Evolutionary conservation across 2,113 vertebrate species (phyloP), one percentile per base, ranked within the genome.

Genomic region (Procavia capensis): DNA sequence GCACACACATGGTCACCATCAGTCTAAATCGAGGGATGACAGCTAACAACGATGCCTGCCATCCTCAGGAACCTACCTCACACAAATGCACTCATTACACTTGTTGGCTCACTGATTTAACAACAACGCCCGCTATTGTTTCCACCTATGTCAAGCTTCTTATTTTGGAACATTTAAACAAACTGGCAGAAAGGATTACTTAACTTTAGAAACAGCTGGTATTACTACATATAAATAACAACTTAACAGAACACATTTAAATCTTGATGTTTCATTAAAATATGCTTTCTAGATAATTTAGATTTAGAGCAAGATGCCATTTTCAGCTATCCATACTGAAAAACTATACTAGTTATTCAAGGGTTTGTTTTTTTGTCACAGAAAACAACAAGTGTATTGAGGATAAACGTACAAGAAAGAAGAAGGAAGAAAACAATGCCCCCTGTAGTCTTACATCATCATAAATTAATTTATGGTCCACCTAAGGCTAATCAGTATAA

Each of bases 161-260:
- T 39, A 76, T 80, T 96, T 93, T 43, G 76, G 54, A 93, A 85
- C 19, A 91, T 50, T 93, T 82, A 78, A 96, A 78, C 6, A 31
- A 68, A 91, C 19, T 83, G 16, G 8, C n/a, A 39, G 17, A 59
- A 90, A 90, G 36, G 11, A 64, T 61, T 63, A 95, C 87, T 34
- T 36, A 91, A 92, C 14, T 76, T 70, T 66, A 50, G 85, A 89
- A 80, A 80, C 20, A 85, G 29, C 83, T 91, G 45, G 36, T 25
- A 93, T 54, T 72, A 83, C 39, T 66, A 83, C 43, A 34, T 61
- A 50, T 31, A 57, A 88, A 34, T 13, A 74, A 50, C 1, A 66
- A 41, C 24, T n/a, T 90, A 94, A 93, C 4, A 80, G 61, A 84
- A 83, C 9, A 91, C 92, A 78, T 14, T 36, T 79, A 81, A 90